Evolutionary conservation across 1,140 invertebrate genomes (phyloP), one percentile per base, ranked within the genome.

Genomic region (Heliconius congener): DNA sequence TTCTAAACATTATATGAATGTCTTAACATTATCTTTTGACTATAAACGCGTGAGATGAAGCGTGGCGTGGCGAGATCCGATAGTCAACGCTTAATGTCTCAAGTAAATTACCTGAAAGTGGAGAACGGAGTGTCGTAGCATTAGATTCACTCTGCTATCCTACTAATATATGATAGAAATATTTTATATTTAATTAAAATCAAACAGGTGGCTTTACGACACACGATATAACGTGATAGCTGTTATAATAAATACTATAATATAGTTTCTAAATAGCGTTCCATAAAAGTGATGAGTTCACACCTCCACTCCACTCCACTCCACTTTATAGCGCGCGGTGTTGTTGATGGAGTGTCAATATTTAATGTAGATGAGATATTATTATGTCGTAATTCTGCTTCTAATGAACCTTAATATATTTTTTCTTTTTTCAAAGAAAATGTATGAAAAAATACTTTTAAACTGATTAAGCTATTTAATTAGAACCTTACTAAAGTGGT

Each of bases 221-320:
- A 30, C 13, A 66, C 27, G 27, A 66, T 66, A 30, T 66, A 16
- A 30, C 11, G 60, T 30, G 4, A 30, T 30, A 66, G 60, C 1
- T 30, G 0, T 23, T 23, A 23, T 23, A 27, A 3, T 66, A 30
- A 66, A 66, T 30, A 66, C 9, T 30, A 4, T 30, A 66, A 8
- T 27, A 3, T 11, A 16, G 23, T 66, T 66, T 66, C 60, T 30
- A 66, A 66, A 66, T 16, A 66, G 11, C 60, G 3, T 66, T 30
- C 60, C 60, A 66, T 66, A 66, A 27, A 66, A 66, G 60, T 30
- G 60, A 13, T 18, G 60, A 23, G 60, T 66, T 66, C 60, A 66
- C 60, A 66, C 60, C 60, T 66, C 42, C 13, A 46, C 13, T 46
- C 42, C 23, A 23, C 13, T 46, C 42, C 23, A 23, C 60, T 66